Evolutionary conservation across 2,888 invertebrate species (phyloP), one percentile per base, ranked within the genome.

Genomic region (Kuschelorhynchus macadamiae): DNA sequence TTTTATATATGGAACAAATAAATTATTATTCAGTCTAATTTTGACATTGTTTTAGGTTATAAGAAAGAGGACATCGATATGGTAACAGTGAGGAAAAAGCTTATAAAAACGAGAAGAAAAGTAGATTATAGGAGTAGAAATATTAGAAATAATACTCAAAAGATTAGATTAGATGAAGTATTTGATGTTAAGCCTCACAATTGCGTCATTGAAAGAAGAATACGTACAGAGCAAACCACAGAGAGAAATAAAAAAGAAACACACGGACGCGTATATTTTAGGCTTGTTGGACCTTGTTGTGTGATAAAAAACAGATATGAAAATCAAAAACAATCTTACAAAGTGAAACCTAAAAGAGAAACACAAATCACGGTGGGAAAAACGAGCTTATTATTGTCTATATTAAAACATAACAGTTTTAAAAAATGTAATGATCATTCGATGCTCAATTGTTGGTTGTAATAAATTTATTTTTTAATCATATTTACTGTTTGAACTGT

Each of bases 371-470:
- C 71, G 39, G 60, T 81, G 32, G 82, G 82, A 36, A 81, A 80
- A 77, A 77, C 77, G 20, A 78, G 75, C 61, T 71, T 81, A 52
- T 71, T 81, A 49, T 73, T 79, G 59, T 75, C 80, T 52, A 76
- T 77, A 62, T 77, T 81, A 53, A 78, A 75, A 68, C 57, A 41
- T 55, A 71, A 71, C 42, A 72, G 59, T 53, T 68, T 52, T 55
- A 70, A 66, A 12, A 67, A 67, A 25, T 81, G 80, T 76, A 73
- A 59, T 47, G 76, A 79, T 72, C 80, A 81, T 68, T 77, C 78
- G 20, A 71, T 81, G 64, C 73, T 79, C 64, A 72, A 70, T 59
- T 79, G 79, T 75, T 78, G 77, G 71, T 76, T 81, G 56, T 81
- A 76, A 76, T 66, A 55, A 36, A 55, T 56, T 33, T 25, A 25